Evolutionary conservation across 2,888 invertebrate species (phyloP), one percentile per base, ranked within the genome.

Genomic region (Celastrina argiolus): DNA sequence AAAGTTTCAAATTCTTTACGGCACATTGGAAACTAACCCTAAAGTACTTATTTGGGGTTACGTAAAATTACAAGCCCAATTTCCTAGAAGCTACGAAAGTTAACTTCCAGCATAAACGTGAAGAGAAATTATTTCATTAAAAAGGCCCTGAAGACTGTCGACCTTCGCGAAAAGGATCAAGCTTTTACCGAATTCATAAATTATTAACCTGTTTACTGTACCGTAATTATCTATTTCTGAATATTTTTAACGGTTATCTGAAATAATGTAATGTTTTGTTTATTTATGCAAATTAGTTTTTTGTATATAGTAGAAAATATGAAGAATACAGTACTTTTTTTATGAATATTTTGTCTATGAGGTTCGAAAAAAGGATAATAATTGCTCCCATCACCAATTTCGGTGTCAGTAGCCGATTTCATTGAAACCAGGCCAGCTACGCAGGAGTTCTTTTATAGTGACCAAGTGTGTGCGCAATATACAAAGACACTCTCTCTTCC

Each of bases 81-180:
- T 61, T 36, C 39, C 18, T 18, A 12, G n/a, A 39, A 39, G 36
- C 18, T 18, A 26, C 61, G 14, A 36, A 59, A 59, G 36, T 22
- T 59, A 59, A 34, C 22, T 61, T 22, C 36, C 26, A 59, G 59
- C 10, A 39, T 61, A 39, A 22, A 39, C 22, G 61, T 39, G 34
- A 61, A 3, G 12, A 22, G 18, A 61, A 61, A 39, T 61, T 61
- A 39, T 61, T 61, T 61, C 61, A 61, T 61, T 39, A 39, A 22
- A 18, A 61, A 12, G 22, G 61, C 36, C 39, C 22, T 26, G 22
- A 36, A 22, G 14, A 12, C 61, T 61, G 61, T 39, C 22, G 61
- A 61, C 61, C 61, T 61, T 61, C 22, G 26, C 22, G 36, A 61
- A 61, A 61, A 61, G 39, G 39, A 39, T 61, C 61, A 39, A 36